Conservation (phyloP, 2,888 invertebrate genomes). For the Deilephila porcellus region DNA sequence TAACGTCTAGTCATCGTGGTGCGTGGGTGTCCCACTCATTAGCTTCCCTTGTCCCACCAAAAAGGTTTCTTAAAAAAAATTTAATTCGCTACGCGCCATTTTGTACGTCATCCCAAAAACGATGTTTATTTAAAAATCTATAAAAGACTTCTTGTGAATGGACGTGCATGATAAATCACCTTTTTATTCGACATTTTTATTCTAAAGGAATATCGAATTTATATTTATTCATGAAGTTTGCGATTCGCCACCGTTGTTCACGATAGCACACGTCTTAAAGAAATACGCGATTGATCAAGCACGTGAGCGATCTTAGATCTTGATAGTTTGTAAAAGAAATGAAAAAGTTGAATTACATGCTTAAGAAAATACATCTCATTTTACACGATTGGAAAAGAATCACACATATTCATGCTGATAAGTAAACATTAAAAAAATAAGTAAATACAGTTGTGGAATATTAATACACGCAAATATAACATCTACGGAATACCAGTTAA, state of each 20-base stretch:
- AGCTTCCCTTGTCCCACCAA: constrained; percentile 75
- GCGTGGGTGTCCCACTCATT: constrained; percentile 83
- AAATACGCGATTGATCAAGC: constrained; percentile 34
- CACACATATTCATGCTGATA: too few species aligned
- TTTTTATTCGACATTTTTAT: constrained; percentile 80
- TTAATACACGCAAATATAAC: too few species aligned
- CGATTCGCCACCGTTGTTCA: constrained; percentile 83
- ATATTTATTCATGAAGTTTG: constrained; percentile 81
- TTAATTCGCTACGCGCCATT: constrained; percentile 72
- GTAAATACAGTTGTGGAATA: too few species aligned
- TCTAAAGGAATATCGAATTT: constrained; percentile 80
- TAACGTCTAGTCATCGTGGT: constrained; percentile 62
- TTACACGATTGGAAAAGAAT: too few species aligned
- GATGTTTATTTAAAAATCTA: constrained; percentile 82
- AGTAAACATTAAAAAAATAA: too few species aligned
- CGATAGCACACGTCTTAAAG: constrained; percentile 70
- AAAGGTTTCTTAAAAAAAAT: constrained; percentile 57
- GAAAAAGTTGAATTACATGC: not conserved
- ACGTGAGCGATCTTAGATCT: constrained; percentile 25
- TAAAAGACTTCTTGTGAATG: constrained; percentile 73
- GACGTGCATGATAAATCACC: constrained; percentile 78
- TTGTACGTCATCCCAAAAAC: constrained; percentile 77
- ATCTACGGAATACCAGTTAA: too few species aligned
- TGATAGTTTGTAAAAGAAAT: constrained; percentile 22
- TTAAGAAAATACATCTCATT: not conserved